These are phyloP conservation scores for Zaprionus taronus DNA, from an alignment of 1,140 invertebrate genomes.

Conservation along the genomic window DNA sequence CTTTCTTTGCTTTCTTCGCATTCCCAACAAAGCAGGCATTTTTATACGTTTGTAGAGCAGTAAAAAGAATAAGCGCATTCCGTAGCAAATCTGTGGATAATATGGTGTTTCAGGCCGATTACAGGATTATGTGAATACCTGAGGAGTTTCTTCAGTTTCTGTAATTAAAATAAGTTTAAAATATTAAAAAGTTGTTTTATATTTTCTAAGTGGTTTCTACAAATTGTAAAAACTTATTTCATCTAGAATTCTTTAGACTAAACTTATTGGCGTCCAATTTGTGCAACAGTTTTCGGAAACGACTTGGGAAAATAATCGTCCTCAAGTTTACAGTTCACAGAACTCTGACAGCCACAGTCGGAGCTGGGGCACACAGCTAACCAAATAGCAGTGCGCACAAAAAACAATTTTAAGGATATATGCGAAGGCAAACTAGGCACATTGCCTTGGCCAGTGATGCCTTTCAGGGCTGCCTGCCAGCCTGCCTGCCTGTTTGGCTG, in stretches of 20 bases:
- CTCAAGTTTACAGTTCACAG: conserved; percentile 43
- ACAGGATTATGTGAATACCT: not conserved
- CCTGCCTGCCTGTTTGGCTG: not conserved
- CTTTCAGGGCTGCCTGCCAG: conserved; percentile 2
- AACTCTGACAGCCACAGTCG: conserved; percentile 23
- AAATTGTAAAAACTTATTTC: not conserved
- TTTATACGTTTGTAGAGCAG: not conserved
- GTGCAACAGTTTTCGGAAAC: not conserved
- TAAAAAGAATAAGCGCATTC: not conserved
- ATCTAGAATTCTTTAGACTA: not conserved
- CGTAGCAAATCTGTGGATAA: not conserved
- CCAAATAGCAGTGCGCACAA: conserved; percentile 27
- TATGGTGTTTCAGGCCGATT: not conserved
- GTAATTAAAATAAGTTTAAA: not conserved
- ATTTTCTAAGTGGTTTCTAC: not conserved
- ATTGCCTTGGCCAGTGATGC: conserved; percentile 11
- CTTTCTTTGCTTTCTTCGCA: conserved; percentile 39
- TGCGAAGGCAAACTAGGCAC: conserved; percentile 2
- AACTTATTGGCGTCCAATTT: not conserved
- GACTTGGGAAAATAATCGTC: conserved; percentile 38
- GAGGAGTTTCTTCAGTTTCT: not conserved
- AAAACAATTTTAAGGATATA: conserved; percentile 33
- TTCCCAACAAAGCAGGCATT: not conserved
- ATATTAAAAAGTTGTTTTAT: not conserved
- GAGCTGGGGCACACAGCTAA: not conserved